These are phyloP conservation scores for Nannoperca obscura DNA, from an alignment of 2,797 vertebrate species.

Conservation along the genomic window DNA sequence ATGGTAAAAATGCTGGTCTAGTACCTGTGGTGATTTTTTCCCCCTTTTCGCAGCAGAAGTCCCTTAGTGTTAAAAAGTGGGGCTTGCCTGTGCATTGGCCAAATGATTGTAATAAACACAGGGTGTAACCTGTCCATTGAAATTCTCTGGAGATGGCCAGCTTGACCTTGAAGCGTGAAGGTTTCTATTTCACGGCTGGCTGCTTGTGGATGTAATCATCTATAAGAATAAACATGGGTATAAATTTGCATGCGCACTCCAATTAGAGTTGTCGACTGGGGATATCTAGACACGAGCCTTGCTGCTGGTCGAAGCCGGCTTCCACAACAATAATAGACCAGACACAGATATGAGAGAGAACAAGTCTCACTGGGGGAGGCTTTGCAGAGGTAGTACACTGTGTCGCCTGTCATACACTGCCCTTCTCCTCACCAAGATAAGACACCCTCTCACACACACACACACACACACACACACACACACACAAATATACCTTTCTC, in stretches of 20 bases:
- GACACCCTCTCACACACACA: neutral
- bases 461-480: conserved; percentile 7
- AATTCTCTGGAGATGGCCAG: conserved; percentile 28
- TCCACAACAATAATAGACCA: conserved; percentile 46
- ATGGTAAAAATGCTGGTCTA: conserved; percentile 7
- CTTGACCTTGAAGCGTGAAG: conserved; percentile 37
- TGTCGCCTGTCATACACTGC: conserved; percentile 43
- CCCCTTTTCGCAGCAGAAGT: neutral
- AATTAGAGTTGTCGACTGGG: conserved; percentile 59
- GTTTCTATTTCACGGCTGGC: conserved; percentile 63
- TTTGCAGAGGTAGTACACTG: conserved; percentile 34
- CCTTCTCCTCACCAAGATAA: conserved; percentile 42
- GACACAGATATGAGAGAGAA: conserved; percentile 49
- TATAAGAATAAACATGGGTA: conserved; percentile 58
- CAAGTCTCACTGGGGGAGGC: conserved; percentile 47
- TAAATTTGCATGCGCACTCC: conserved; percentile 46
- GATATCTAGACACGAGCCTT: conserved; percentile 45
- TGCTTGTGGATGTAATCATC: conserved; percentile 52
- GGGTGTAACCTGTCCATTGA: conserved; percentile 15
- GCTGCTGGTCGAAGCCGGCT: conserved; percentile 4
- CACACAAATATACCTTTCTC: conserved; percentile 9
- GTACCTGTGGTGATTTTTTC: neutral
- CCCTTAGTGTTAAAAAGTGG: neutral
- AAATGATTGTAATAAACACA: conserved; percentile 12
- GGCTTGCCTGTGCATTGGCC: neutral